Base-by-base conservation (phyloP, 2,888 invertebrate genomes). In the Philopedon plagiatum region DNA sequence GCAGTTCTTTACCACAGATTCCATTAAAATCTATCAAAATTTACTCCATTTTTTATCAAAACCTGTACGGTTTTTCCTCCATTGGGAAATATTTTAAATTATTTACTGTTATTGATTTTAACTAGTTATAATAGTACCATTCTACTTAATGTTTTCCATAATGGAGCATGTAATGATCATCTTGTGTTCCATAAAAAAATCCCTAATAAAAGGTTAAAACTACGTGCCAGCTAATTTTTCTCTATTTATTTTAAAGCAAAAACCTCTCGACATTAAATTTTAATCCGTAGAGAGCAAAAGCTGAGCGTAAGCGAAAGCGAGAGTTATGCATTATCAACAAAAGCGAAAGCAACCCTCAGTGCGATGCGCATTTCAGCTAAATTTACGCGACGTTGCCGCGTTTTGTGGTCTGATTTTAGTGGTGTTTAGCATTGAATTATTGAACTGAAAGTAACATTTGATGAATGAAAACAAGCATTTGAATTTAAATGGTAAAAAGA, bases 221-320 rank as follows among this genome's bases (percentile, higher is more conserved):
- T 46, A 46, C 26, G 26, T 26, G n/a, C 26, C 26, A 2, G 49
- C 23, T 26, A 26, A 13, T 5, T 26, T 49, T 49, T 26, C 26
- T 13, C 26, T 26, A 49, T 49, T 49, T 49, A 49, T 49, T 23
- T 49, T 49, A 49, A 26, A 26, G 23, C 26, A 26, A 26, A 44
- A 26, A 49, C 13, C 26, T 49, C 49, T 49, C 44, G 39, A 64
- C 41, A 61, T 69, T 61, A 73, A 68, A 73, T 69, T 73, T 64
- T 57, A 65, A 62, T 72, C 57, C 62, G 56, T 37, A 49, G 73
- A 73, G 65, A 64, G 73, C 73, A 56, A 67, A 73, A 73, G 69
- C 64, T 46, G 51, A 75, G 77, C 77, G 76, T 75, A 75, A 72
- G 69, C 71, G 74, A 74, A 71, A 71, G 56, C 74, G 71, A 74